Evolutionary conservation across 2,888 invertebrate species (phyloP), one percentile per base, ranked within the genome.

Genomic region (Cheilosia grossa): DNA sequence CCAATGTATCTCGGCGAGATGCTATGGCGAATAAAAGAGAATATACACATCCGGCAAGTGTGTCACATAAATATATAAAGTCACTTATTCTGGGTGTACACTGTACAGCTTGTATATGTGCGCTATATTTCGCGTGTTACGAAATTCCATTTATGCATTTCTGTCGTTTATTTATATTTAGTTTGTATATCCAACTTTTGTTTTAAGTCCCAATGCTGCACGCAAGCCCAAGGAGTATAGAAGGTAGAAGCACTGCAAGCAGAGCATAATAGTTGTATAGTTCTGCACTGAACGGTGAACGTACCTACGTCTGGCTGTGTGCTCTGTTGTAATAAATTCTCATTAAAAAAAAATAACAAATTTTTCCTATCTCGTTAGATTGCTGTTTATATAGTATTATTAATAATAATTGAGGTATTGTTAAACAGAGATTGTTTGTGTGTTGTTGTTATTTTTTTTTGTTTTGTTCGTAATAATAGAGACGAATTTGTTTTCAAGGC

Each of bases 1-100:
- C 83, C 80, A 83, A 70, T 83, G 80, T 83, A 83, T 83, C 79
- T 74, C 51, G 13, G 2, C 21, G 80, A 70, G 83, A 83, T 83
- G 83, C 66, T 33, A 66, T 24, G 49, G 21, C 70, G 53, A 66
- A 73, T 51, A 63, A 33, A 47, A 70, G 61, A 78, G 49, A 67
- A 54, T 69, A 78, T 69, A 78, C 72, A 85, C 75, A 85, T 85
- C 85, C 81, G 85, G 77, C 85, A 85, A 85, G 81, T 81, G 81
- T 85, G 85, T 85, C 85, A 85, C 85, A 81, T 85, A 85, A 85
- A 85, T 47, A 85, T 47, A 47, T 85, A 81, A 80, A 85, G 85
- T 81, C 82, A 51, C 51, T 61, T 56, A 58, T 70, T 78, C 72
- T 82, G 47, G 40, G 58, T 59, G 24, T 59, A 63, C 30, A 64